phyloP scores from a whole-genome alignment of 2,113 vertebrate species.

The Raja brachyura region DNA sequence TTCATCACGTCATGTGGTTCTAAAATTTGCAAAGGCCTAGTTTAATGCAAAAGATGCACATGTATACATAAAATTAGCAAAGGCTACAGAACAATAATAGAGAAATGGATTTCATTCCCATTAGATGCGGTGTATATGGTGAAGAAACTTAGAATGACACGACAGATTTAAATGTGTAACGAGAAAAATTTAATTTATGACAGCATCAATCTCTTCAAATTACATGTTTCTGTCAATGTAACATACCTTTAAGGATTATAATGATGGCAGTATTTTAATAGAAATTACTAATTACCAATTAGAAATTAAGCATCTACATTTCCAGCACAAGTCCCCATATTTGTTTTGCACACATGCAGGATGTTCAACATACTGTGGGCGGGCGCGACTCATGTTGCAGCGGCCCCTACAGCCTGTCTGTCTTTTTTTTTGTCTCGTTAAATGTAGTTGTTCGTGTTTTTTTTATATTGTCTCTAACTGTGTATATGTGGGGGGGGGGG shows the following conservation, averaged over 20 bases:
- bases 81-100: background rate
- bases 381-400: no score
- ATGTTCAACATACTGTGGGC: conserved; percentile 54
- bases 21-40: background rate
- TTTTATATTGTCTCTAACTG: no score
- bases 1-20: background rate
- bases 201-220: no score
- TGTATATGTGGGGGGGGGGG: no score
- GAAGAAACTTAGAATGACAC: background rate
- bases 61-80: background rate
- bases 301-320: background rate
- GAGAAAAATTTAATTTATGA: background rate
- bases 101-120: background rate
- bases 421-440: no score
- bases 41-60: background rate
- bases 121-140: background rate
- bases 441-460: no score
- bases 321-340: background rate
- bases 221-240: background rate
- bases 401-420: no score
- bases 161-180: background rate
- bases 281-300: no score
- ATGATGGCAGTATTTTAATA: background rate
- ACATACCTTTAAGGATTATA: background rate
- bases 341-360: background rate